Conservation (phyloP, 2,797 vertebrate genomes). For the Aphelocoma californica region DNA sequence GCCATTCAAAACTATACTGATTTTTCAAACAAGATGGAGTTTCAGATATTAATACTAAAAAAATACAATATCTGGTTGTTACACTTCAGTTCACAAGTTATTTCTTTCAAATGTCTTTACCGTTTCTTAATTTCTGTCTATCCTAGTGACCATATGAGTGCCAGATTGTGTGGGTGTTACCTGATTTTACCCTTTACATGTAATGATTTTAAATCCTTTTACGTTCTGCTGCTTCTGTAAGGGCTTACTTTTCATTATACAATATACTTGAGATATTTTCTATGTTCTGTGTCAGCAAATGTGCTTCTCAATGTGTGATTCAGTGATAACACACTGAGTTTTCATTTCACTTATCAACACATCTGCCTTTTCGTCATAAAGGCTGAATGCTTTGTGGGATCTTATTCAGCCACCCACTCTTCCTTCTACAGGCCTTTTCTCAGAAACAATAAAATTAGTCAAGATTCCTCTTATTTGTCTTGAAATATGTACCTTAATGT, state of each 20-base stretch:
- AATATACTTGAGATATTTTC: neutral
- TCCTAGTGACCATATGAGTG: neutral
- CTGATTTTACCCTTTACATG: neutral
- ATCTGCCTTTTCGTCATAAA: slow-evolving; percentile 17
- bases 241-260: neutral
- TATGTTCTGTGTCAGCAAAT: neutral
- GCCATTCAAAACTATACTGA: neutral
- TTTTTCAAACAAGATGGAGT: neutral
- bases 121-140: neutral
- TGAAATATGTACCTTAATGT: neutral
- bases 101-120: neutral
- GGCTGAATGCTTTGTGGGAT: neutral
- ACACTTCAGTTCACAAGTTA: neutral
- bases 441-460: slow-evolving; percentile 21
- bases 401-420: slow-evolving; percentile 41
- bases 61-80: neutral
- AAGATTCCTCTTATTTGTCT: slow-evolving; percentile 11
- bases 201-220: neutral
- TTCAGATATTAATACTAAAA: neutral
- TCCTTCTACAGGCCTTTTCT: slow-evolving; percentile 3
- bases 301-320: slow-evolving; percentile 2
- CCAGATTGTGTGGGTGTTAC: neutral
- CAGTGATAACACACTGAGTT: neutral
- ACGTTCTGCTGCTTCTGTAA: neutral
- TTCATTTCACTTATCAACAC: neutral